Evolutionary conservation across 2,113 vertebrate species (phyloP).

Genomic region (Centropristis striata): DNA sequence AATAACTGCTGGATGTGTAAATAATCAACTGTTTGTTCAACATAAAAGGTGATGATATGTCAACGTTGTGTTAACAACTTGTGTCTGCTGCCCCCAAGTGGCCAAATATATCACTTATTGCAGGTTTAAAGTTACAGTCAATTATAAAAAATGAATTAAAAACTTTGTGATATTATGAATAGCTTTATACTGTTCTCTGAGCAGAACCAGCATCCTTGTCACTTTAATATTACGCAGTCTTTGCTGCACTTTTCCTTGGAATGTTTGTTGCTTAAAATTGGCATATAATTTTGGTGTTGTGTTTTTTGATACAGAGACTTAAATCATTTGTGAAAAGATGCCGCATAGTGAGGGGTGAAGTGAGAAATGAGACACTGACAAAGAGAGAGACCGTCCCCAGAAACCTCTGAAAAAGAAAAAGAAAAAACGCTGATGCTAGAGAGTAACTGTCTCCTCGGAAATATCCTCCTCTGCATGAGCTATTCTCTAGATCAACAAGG

Average conservation of each 20-base stretch:
- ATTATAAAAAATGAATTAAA: neutral
- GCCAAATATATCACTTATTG: neutral
- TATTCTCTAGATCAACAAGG: constrained; percentile 8
- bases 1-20: neutral
- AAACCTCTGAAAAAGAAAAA: constrained; percentile 8
- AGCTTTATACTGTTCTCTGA: neutral
- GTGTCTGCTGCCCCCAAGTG: neutral
- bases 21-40: neutral
- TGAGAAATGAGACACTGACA: constrained; percentile 9
- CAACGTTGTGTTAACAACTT: neutral
- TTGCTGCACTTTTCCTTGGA: neutral
- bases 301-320: neutral
- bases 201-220: too few relatives aligned
- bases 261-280: constrained; percentile 15
- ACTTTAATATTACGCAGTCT: neutral
- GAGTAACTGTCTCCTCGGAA: constrained; percentile 29
- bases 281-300: neutral
- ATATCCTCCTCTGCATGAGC: neutral
- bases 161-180: neutral
- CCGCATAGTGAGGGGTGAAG: neutral
- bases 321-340: constrained; percentile 1
- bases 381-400: constrained; percentile 1
- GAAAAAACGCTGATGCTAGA: neutral
- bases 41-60: neutral
- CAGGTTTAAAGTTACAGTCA: neutral